These are phyloP conservation scores for Chromis chromis DNA, from an alignment of 2,797 vertebrate genomes.

Conservation along the genomic window DNA sequence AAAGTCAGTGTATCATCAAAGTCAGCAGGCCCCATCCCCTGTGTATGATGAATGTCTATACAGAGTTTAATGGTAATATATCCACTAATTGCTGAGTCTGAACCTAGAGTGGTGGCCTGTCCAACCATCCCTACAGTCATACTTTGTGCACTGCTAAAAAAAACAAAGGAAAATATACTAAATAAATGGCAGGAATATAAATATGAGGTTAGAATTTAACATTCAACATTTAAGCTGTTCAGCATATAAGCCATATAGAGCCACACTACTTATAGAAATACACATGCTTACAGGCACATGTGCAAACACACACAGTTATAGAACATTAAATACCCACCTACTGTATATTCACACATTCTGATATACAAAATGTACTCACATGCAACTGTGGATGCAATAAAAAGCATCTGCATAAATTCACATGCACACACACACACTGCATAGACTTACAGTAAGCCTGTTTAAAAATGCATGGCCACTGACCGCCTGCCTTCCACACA, in stretches of 20 bases:
- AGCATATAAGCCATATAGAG: background rate
- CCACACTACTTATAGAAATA: background rate
- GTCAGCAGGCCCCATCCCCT: slow-evolving; percentile 3
- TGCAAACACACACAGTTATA: background rate
- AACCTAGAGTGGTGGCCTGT: background rate
- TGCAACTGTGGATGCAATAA: slow-evolving; percentile 1
- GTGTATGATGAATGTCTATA: background rate
- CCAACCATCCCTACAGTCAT: background rate
- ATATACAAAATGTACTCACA: background rate
- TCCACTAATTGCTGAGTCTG: slow-evolving; percentile 7
- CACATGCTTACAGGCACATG: background rate
- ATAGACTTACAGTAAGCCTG: slow-evolving; percentile 17
- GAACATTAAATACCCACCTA: slow-evolving; percentile 10
- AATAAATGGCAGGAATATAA: background rate
- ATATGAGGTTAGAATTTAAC: background rate
- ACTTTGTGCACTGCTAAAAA: background rate
- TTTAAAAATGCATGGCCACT: slow-evolving; percentile 58
- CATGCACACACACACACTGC: slow-evolving; percentile 12
- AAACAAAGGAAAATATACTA: background rate
- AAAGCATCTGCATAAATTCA: slow-evolving; percentile 23
- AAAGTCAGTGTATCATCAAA: slow-evolving; percentile 21
- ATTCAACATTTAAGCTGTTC: background rate
- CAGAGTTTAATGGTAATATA: slow-evolving; percentile 19
- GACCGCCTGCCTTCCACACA: slow-evolving; percentile 1
- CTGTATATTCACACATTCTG: slow-evolving; percentile 1